Conservation (phyloP, 2,113 vertebrate genomes). For the Gorsachius goisagi region DNA sequence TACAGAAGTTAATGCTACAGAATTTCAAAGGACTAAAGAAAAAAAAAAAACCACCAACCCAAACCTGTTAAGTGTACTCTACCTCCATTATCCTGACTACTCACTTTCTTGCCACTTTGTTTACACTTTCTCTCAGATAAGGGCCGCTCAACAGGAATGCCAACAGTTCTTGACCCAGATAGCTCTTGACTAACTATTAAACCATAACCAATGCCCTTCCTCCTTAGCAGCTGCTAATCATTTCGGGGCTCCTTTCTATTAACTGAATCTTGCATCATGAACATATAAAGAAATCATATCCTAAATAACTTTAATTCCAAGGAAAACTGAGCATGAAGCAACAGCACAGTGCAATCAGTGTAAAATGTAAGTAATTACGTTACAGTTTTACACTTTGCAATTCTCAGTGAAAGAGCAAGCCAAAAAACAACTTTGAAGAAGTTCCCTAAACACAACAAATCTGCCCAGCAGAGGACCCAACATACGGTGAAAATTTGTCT, state of each 20-base stretch:
- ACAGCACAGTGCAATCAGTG: not conserved
- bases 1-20: not conserved
- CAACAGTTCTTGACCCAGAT: not conserved
- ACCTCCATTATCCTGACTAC: not conserved
- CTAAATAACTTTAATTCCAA: not conserved
- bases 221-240: not conserved
- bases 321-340: not conserved
- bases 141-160: not conserved
- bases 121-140: conserved; percentile 42
- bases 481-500: rapidly evolving
- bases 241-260: not conserved
- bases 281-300: not conserved
- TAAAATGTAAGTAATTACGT: not conserved
- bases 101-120: conserved; percentile 7
- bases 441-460: not conserved
- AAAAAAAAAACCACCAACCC: not conserved
- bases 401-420: not conserved
- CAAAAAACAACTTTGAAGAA: not conserved
- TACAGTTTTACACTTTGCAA: not conserved
- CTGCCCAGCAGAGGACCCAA: not conserved
- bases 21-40: not conserved
- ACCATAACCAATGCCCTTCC: not conserved
- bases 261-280: not conserved
- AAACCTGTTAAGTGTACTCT: not conserved
- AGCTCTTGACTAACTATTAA: conserved; percentile 22